A percentile compares a stretch with the other conserved stretches of the same genome.
Conservation (phyloP, 2,888 invertebrate species). For the Taenaris catops region DNA sequence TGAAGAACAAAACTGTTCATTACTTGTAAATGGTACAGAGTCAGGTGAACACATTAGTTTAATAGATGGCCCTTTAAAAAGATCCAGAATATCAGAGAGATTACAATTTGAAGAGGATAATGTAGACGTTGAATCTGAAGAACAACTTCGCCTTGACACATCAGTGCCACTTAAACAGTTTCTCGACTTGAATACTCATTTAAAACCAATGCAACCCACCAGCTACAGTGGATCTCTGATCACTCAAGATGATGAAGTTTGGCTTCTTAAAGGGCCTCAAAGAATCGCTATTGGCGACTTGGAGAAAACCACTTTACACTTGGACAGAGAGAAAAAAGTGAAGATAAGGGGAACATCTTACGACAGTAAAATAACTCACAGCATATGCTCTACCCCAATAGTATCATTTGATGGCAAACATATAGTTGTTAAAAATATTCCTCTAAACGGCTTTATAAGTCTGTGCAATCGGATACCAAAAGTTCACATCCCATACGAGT, state of each 20-base stretch:
- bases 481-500: slow-evolving; percentile 40
- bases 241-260: slow-evolving; percentile 50
- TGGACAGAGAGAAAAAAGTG: slow-evolving; percentile 48
- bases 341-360: slow-evolving; percentile 51
- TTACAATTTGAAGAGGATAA: slow-evolving; percentile 48
- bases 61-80: slow-evolving; percentile 13
- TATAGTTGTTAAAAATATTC: slow-evolving; percentile 35
- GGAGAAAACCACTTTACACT: slow-evolving; percentile 31
- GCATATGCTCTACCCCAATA: slow-evolving; percentile 29
- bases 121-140: slow-evolving; percentile 19
- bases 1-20: not conserved
- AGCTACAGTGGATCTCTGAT: slow-evolving; percentile 25
- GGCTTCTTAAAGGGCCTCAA: slow-evolving; percentile 50
- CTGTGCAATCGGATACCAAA: slow-evolving; percentile 55
- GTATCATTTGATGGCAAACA: slow-evolving; percentile 30
- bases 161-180: slow-evolving; percentile 36
- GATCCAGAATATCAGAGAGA: slow-evolving; percentile 42
- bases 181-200: slow-evolving; percentile 33
- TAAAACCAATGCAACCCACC: slow-evolving; percentile 30
- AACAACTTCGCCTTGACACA: slow-evolving; percentile 11
- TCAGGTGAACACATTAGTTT: not conserved
- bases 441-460: slow-evolving; percentile 31
- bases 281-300: slow-evolving; percentile 41
- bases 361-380: slow-evolving; percentile 37
- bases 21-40: not conserved